phyloP scores from a whole-genome alignment of 2,113 vertebrate species.

The Natator depressus region DNA sequence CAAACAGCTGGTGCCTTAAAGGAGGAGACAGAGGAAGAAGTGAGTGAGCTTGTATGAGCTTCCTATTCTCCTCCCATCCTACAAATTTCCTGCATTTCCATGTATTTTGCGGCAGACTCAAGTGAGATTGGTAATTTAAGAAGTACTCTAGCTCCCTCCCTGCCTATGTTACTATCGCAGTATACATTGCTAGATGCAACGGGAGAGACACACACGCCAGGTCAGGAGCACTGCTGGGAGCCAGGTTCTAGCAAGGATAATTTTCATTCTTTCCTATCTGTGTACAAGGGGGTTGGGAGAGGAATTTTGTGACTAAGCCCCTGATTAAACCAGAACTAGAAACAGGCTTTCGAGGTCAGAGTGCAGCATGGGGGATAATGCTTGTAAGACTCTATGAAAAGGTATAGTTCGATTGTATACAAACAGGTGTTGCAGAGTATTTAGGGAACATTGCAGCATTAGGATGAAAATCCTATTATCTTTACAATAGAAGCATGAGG shows the following conservation, averaged over 20 bases:
- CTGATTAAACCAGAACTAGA: background rate
- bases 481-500: background rate
- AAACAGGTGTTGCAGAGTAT: background rate
- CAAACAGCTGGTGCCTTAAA: background rate
- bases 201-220: background rate
- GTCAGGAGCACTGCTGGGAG: background rate
- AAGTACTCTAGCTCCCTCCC: background rate
- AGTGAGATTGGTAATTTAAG: background rate
- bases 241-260: background rate
- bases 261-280: background rate
- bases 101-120: background rate
- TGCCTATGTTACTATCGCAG: background rate
- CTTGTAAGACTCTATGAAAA: background rate
- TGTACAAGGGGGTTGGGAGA: background rate
- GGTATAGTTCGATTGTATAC: background rate
- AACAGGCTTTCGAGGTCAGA: background rate
- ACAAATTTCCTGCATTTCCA: background rate
- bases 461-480: background rate
- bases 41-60: background rate
- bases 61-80: background rate
- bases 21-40: background rate
- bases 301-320: too few relatives aligned
- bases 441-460: background rate
- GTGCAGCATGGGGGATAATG: background rate
- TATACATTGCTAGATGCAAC: background rate